These are phyloP conservation scores for Melanotaenia pygmaea DNA, from an alignment of 2,797 vertebrate genomes.

Conservation along the genomic window DNA sequence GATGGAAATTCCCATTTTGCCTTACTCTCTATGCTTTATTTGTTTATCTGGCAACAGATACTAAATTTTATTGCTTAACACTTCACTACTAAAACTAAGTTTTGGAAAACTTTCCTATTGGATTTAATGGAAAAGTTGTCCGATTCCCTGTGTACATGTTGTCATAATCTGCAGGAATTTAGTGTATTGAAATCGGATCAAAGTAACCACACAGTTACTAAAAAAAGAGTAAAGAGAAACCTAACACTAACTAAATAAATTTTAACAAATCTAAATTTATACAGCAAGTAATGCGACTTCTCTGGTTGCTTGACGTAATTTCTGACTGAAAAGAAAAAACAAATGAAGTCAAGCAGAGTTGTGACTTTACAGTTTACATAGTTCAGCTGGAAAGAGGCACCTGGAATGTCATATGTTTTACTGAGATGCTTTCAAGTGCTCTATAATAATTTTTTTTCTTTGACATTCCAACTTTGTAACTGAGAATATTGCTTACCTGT, in stretches of 20 bases:
- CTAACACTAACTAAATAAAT: not conserved
- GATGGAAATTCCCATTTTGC: not conserved
- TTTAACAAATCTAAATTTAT: not conserved
- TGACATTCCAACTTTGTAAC: constrained; percentile 65
- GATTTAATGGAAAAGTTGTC: no score
- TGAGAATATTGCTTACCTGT: constrained; percentile 27
- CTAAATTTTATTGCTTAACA: constrained; percentile 15
- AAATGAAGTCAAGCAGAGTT: not conserved
- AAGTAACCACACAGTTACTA: not conserved
- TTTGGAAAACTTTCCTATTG: no score
- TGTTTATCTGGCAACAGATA: constrained; percentile 12
- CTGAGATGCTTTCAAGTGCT: constrained; percentile 24
- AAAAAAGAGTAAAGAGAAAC: not conserved
- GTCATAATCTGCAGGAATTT: not conserved
- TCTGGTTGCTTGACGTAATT: not conserved
- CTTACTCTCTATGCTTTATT: not conserved
- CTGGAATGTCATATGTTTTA: constrained; percentile 1
- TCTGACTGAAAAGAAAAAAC: constrained; percentile 1
- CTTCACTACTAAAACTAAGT: no score
- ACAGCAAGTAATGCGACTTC: not conserved
- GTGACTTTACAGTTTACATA: not conserved
- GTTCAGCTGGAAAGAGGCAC: not conserved
- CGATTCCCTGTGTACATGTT: no score
- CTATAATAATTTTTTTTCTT: not conserved
- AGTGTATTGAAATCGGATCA: constrained; percentile 7